Evolutionary conservation across 2,113 vertebrate genomes (phyloP), one percentile per base, ranked within the genome.

Genomic region (Lasiurus cinereus): DNA sequence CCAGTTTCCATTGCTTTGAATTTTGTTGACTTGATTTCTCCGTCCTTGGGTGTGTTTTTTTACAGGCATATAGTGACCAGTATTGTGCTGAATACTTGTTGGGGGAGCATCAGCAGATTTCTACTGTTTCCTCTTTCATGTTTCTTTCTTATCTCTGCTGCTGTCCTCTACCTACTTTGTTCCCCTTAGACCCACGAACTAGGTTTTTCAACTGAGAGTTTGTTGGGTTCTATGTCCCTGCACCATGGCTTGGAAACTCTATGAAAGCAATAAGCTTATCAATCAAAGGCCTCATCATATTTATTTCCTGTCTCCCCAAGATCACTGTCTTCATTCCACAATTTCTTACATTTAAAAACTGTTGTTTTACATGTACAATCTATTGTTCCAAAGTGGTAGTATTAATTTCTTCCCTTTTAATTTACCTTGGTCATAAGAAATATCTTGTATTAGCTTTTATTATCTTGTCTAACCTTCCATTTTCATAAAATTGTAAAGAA

Each of bases 141-240:
- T 0, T 56, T 84, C 19, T 66, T 5, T 78, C 18, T 54, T 24
- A 46, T 50, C 4, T 66, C 1, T 27, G 8, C 46, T 36, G 27
- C 18, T 4, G 7, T 10, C 10, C 13, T 27, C 33, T 64, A 0
- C 43, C 6, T 48, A 21, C 6, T 7, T 52, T 15, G 0, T 18
- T 62, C 11, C 33, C 29, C 11, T 6, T 43, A 8, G 18, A 27
- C 69, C 56, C 67, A 64, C 39, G 14, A 62, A 4, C 1, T 24
- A 43, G 43, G 18, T 43, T 7, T 50, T 74, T 22, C 7, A 33
- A 11, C 7, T 15, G 19, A 67, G 12, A 80, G 19, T 14, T 39
- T 13, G 33, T 1, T 29, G 24, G 8, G 18, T 50, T 16, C 16
- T 14, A 19, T 15, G 3, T 88, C 22, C 5, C 19, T 52, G 3